phyloP scores from a whole-genome alignment of 1,140 invertebrate species.

The Apocrypta bakeri region DNA sequence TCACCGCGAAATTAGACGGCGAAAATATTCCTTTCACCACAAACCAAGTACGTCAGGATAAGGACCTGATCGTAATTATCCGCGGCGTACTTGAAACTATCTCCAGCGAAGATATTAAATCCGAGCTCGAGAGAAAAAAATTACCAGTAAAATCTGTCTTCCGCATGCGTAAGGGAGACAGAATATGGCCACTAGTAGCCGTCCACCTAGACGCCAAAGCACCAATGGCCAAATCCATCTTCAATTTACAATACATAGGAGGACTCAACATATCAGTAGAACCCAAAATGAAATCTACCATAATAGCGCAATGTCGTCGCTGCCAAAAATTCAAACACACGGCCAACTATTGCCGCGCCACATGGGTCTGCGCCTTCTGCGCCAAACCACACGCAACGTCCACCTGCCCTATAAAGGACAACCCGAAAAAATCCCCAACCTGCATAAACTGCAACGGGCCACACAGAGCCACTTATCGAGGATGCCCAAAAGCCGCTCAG shows the following conservation, averaged over 20 bases:
- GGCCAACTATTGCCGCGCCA: background rate
- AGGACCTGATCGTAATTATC: background rate
- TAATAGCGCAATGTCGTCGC: conserved; percentile 31
- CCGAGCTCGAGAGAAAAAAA: too few relatives aligned
- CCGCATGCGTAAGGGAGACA: background rate
- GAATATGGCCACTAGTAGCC: background rate
- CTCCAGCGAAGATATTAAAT: background rate
- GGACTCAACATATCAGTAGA: conserved; percentile 6
- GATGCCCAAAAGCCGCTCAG: conserved; percentile 14
- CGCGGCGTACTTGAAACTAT: background rate
- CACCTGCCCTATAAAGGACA: background rate
- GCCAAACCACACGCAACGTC: conserved; percentile 9
- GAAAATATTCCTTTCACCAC: background rate
- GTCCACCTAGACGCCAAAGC: background rate
- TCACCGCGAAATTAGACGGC: background rate
- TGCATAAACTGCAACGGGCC: conserved; percentile 26
- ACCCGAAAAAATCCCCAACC: background rate
- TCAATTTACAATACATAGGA: background rate
- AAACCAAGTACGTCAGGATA: background rate
- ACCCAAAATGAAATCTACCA: conserved; percentile 26
- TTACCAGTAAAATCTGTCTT: background rate
- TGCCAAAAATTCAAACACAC: background rate
- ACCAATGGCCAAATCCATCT: background rate
- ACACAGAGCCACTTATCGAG: background rate
- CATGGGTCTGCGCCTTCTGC: conserved; percentile 13